phyloP scores from a whole-genome alignment of 1,140 invertebrate genomes.

The Zaprionus ornatus region DNA sequence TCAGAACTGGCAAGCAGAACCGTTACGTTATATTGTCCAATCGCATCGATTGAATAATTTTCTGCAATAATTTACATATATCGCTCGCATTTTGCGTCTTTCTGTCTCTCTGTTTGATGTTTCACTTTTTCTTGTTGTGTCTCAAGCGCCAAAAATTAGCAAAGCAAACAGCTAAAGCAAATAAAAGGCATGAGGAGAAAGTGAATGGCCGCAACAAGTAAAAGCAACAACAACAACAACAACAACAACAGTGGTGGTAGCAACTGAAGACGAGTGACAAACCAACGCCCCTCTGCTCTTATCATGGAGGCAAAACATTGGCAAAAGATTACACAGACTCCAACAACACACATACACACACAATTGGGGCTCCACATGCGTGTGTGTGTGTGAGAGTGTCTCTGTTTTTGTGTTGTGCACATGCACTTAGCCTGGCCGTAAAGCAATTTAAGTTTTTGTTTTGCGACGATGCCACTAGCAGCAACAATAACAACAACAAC shows the following conservation, averaged over 20 bases:
- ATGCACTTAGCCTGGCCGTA: conserved; percentile 29
- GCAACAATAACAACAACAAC: background rate
- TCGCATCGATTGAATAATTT: conserved; percentile 58
- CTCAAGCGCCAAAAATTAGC: conserved; percentile 60
- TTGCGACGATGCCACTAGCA: conserved; percentile 6
- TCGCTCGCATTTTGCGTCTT: conserved; percentile 2
- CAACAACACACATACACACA: background rate
- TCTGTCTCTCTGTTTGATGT: conserved; percentile 36
- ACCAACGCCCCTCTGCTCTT: conserved; percentile 59
- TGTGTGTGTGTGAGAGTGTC: background rate
- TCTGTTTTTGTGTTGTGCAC: background rate
- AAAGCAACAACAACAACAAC: conserved; percentile 53
- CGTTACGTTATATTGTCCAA: background rate
- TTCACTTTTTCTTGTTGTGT: conserved; percentile 54
- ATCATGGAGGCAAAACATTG: conserved; percentile 37
- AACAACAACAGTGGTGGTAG: background rate
- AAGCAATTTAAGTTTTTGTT: conserved; percentile 43
- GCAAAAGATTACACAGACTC: conserved; percentile 11
- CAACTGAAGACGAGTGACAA: conserved; percentile 56
- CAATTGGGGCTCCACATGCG: background rate
- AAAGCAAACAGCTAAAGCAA: conserved; percentile 69
- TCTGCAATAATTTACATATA: conserved; percentile 60
- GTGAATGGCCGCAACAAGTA: conserved; percentile 76
- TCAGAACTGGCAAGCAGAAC: conserved; percentile 1
- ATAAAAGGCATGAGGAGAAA: conserved; percentile 64